Conservation (phyloP, 2,113 vertebrate genomes). For the Bombycilla garrulus region DNA sequence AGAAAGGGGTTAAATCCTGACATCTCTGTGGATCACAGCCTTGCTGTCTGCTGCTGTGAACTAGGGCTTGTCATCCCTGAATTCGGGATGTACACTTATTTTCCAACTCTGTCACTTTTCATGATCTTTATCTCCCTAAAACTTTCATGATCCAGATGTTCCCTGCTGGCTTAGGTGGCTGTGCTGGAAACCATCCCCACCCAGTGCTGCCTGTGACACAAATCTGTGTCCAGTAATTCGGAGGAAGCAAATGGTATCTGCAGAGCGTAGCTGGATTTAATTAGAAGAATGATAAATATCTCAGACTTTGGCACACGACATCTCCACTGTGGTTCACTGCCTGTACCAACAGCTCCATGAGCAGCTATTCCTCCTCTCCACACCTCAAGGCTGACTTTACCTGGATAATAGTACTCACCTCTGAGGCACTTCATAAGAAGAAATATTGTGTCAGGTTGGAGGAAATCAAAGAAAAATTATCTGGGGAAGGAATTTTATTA, state of each 20-base stretch:
- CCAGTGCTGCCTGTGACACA: not conserved
- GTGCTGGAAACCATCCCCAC: not conserved
- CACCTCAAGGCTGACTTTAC: not conserved
- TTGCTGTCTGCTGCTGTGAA: not conserved
- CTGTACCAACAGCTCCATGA: not conserved
- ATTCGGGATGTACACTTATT: not conserved
- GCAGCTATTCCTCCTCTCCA: not conserved
- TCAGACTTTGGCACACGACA: not conserved
- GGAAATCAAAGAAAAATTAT: not conserved
- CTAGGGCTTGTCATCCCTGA: not conserved
- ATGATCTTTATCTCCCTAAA: constrained; percentile 38
- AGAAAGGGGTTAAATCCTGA: not conserved
- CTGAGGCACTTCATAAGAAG: not conserved
- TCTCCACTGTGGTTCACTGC: not conserved
- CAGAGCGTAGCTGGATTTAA: constrained; percentile 1
- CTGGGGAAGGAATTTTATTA: not conserved
- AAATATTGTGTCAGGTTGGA: not conserved
- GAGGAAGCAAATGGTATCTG: not conserved
- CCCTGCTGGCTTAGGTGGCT: not conserved
- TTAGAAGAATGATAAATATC: not conserved
- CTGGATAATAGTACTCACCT: not conserved
- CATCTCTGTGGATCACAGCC: not conserved
- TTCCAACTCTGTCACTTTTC: not conserved
- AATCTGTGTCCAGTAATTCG: not conserved
- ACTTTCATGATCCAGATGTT: constrained; percentile 50